A percentile compares a stretch with the other conserved stretches of the same genome.
Conservation (phyloP, 2,888 invertebrate species). For the Yponomeuta malinellus region DNA sequence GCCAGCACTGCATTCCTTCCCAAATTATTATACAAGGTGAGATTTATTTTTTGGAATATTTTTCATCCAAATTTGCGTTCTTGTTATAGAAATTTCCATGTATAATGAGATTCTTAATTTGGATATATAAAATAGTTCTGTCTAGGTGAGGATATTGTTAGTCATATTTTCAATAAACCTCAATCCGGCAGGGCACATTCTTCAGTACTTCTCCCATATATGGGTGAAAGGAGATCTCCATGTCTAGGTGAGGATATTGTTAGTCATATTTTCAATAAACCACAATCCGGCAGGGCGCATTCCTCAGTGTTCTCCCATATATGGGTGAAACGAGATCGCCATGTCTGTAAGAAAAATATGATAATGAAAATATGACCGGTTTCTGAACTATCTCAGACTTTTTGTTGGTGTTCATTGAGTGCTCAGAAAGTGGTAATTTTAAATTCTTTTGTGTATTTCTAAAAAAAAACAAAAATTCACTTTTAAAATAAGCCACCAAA, state of each 20-base stretch:
- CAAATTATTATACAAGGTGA: not conserved
- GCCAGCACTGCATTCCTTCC: not conserved
- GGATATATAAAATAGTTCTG: constrained; percentile 51
- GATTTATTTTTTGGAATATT: not conserved
- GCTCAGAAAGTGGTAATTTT: no score
- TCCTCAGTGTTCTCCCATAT: not conserved
- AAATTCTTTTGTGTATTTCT: no score
- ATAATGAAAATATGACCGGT: no score
- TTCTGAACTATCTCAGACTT: no score
- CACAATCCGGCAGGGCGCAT: constrained; percentile 70
- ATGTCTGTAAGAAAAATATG: no score
- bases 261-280: constrained; percentile 49
- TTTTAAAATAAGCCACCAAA: no score
- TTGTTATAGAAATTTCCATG: constrained; percentile 10
- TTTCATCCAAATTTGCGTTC: constrained; percentile 14
- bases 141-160: constrained; percentile 70
- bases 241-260: constrained; percentile 71
- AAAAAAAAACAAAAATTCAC: no score
- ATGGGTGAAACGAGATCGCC: no score
- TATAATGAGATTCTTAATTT: constrained; percentile 29
- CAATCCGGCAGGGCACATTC: constrained; percentile 66
- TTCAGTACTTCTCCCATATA: no score
- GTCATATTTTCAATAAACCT: constrained; percentile 53
- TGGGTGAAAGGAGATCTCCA: no score
- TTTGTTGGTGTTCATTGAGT: no score